These are phyloP conservation scores for Gallinago undulata DNA, from an alignment of 2,113 vertebrate genomes.

Conservation along the genomic window DNA sequence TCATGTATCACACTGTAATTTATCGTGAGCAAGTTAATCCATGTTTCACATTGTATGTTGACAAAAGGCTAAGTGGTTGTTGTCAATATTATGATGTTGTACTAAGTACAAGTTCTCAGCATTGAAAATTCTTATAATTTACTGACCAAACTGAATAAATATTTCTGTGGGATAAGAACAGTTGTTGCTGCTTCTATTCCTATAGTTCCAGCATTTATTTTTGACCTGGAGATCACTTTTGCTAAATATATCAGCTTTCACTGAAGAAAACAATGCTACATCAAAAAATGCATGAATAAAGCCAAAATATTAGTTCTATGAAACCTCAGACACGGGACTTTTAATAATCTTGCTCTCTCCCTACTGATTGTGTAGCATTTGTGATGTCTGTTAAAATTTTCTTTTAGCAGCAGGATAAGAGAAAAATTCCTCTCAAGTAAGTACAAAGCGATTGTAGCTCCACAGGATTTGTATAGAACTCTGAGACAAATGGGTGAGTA, in stretches of 20 bases:
- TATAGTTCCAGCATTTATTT: background rate
- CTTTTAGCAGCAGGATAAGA: background rate
- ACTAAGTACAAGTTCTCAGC: constrained; percentile 44
- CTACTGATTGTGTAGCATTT: background rate
- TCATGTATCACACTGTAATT: constrained; percentile 29
- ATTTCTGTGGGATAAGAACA: constrained; percentile 44
- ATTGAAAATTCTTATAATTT: constrained; percentile 28
- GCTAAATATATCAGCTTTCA: background rate
- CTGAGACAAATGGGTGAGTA: background rate
- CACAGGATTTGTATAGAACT: background rate
- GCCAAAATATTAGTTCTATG: background rate
- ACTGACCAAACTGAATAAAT: constrained; percentile 73
- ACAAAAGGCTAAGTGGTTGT: constrained; percentile 57
- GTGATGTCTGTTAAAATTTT: background rate
- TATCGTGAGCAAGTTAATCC: constrained; percentile 69
- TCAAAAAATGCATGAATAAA: background rate
- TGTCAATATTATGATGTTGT: constrained; percentile 48
- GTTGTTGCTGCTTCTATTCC: background rate
- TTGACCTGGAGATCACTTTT: background rate
- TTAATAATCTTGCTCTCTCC: background rate
- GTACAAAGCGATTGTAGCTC: background rate
- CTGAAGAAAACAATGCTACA: background rate
- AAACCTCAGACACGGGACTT: background rate
- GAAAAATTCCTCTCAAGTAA: background rate
- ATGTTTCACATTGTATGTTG: constrained; percentile 49